Evolutionary conservation across 2,113 vertebrate genomes (phyloP).

Genomic region (Oryzias celebensis): DNA sequence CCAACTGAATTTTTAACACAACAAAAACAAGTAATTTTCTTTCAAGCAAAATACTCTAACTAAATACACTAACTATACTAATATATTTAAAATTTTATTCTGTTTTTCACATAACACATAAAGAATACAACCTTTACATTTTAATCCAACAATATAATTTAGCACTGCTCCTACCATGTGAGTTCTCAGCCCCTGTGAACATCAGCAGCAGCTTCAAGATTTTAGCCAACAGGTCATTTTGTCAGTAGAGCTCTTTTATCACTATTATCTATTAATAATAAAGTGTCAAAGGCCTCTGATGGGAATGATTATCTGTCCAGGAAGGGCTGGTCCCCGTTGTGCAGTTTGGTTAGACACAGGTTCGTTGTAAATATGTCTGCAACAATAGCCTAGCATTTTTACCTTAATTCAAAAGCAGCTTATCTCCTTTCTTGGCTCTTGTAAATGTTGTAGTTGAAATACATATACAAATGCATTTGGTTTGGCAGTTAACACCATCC

Average conservation of each 20-base stretch:
- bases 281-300: conserved; percentile 54
- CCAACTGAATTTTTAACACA: too few relatives aligned
- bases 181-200: conserved; percentile 11
- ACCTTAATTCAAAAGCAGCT: not conserved
- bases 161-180: not conserved
- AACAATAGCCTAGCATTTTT: not conserved
- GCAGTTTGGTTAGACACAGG: not conserved
- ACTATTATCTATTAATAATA: conserved; percentile 61
- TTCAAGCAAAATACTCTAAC: not conserved
- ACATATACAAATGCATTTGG: too few relatives aligned
- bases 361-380: conserved; percentile 7
- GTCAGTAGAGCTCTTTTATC: conserved; percentile 48
- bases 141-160: not conserved
- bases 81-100: not conserved
- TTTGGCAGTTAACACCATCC: too few relatives aligned
- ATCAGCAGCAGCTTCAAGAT: conserved; percentile 42
- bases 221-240: conserved; percentile 44
- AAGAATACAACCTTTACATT: not conserved
- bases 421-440: too few relatives aligned
- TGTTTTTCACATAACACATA: not conserved
- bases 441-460: too few relatives aligned
- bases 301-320: conserved; percentile 56
- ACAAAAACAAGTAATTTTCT: too few relatives aligned
- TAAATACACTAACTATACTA: too few relatives aligned
- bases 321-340: conserved; percentile 36